These are phyloP conservation scores for Choloepus didactylus DNA, from an alignment of 2,797 vertebrate species.

Conservation along the genomic window DNA sequence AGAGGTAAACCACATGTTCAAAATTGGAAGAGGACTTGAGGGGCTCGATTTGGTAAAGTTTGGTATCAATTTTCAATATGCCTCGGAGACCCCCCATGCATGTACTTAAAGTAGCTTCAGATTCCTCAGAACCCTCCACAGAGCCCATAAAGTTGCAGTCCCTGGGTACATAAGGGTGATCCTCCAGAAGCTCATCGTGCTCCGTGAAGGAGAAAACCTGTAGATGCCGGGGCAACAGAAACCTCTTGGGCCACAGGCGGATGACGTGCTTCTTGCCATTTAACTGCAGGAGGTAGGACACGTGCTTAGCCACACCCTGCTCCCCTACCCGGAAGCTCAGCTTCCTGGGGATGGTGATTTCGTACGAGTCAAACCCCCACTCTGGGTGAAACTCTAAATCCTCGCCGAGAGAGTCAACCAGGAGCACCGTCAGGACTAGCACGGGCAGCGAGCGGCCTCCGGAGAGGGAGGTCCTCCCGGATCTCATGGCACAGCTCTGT, in stretches of 20 bases:
- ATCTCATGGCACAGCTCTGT: not conserved
- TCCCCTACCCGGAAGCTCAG: slow-evolving; percentile 13
- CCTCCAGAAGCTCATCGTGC: slow-evolving; percentile 70
- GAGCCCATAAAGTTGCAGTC: slow-evolving; percentile 85
- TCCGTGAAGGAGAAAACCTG: slow-evolving; percentile 83
- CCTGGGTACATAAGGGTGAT: slow-evolving; percentile 75
- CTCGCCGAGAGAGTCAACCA: not conserved
- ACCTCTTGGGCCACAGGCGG: slow-evolving; percentile 71
- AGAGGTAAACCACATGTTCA: slow-evolving; percentile 80
- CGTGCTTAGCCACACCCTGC: accelerated
- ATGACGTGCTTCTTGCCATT: slow-evolving; percentile 76
- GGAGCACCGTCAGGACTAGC: slow-evolving; percentile 1
- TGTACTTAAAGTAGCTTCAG: slow-evolving; percentile 78
- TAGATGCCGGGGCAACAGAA: slow-evolving; percentile 81
- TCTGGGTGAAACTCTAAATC: not conserved
- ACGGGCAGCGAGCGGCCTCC: not conserved
- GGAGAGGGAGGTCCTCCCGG: not conserved
- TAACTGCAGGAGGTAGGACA: slow-evolving; percentile 83
- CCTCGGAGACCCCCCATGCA: slow-evolving; percentile 81
- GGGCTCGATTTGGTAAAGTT: slow-evolving; percentile 84
- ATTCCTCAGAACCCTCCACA: slow-evolving; percentile 77
- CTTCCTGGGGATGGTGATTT: slow-evolving; percentile 81
- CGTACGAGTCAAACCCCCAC: slow-evolving; percentile 68
- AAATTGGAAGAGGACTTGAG: slow-evolving; percentile 49
- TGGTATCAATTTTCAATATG: slow-evolving; percentile 64